Evolutionary conservation across 2,797 vertebrate genomes (phyloP).

Genomic region (Mus spretus): DNA sequence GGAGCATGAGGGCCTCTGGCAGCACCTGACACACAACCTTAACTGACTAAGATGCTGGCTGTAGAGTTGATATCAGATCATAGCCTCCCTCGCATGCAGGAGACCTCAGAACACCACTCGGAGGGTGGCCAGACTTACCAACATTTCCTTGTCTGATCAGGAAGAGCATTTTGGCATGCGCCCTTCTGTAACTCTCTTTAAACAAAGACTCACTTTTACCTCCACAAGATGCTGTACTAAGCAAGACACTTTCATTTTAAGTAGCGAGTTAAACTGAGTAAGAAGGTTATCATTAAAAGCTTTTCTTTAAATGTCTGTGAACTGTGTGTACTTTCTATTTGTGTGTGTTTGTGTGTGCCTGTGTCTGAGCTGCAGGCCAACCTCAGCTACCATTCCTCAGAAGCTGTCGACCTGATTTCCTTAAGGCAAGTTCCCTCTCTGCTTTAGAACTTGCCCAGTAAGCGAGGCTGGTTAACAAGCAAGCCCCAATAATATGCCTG

Average conservation of each 20-base stretch:
- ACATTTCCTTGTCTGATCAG: background rate
- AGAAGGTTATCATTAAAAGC: background rate
- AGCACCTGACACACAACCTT: background rate
- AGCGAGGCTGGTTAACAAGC: background rate
- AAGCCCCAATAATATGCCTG: background rate
- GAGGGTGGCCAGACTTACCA: fast-evolving
- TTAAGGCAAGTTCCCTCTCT: background rate
- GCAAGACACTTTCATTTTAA: background rate
- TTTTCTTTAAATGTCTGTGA: background rate
- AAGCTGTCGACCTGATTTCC: background rate
- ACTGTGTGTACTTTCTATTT: background rate
- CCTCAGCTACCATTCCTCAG: background rate
- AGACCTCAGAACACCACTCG: background rate
- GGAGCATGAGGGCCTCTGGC: background rate
- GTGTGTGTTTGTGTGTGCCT: too few relatives aligned
- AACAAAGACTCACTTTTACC: background rate
- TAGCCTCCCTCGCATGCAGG: background rate
- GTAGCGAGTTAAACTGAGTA: background rate
- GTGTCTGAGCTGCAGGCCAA: background rate
- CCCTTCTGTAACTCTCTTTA: background rate
- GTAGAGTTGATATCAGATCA: background rate
- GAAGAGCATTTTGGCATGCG: background rate
- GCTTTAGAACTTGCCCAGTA: background rate
- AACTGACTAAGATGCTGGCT: background rate
- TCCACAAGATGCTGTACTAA: background rate